Base-by-base conservation (phyloP, 35 echinoderm and acorn worm species). In the Amphiura filiformis region DNA sequence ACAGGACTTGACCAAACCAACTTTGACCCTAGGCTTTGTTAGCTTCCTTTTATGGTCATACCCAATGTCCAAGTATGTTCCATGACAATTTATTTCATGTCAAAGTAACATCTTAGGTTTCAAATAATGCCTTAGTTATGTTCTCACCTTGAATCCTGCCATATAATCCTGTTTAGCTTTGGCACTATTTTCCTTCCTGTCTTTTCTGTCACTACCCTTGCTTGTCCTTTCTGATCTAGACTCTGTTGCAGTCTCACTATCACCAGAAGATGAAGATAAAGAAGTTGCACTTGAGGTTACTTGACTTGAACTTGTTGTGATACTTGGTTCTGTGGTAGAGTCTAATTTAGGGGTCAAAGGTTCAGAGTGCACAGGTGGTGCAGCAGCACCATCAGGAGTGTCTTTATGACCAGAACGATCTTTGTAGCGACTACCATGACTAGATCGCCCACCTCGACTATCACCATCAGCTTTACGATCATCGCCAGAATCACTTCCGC, bases 401-500 rank as follows among this genome's bases (percentile, higher is more conserved):
- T 36, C 83, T 65, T 38, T 85, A 70, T 11, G 61, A 13, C 83
- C 79, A 81, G 35, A 65, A 18, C 83, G 83, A 36, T 85, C 83
- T 61, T 37, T 56, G 34, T 85, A 85, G 23, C 83, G 47, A 0
- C 83, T 56, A 37, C 83, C 39, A 22, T 65, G 47, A 37, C 35
- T 47, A 14, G 83, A 85, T 70, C 26, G 7, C 22, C 76, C 89
- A 31, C 75, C 47, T 41, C 39, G 39, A 39, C 89, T 91, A 31
- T 91, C 75, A 34, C 89, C 89, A 26, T 91, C 89, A 47, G 37
- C 82, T 35, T 91, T 79, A 0, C 89, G 47, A 34, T 85, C 56
- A 28, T 70, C 20, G 44, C 52, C 82, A 33, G 32, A 39, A 0
- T 39, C 33, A 35, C 89, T 65, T 32, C 82, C 70, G 36, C 78